phyloP scores from a whole-genome alignment of 2,113 vertebrate species.

The Halcyon malimbica region DNA sequence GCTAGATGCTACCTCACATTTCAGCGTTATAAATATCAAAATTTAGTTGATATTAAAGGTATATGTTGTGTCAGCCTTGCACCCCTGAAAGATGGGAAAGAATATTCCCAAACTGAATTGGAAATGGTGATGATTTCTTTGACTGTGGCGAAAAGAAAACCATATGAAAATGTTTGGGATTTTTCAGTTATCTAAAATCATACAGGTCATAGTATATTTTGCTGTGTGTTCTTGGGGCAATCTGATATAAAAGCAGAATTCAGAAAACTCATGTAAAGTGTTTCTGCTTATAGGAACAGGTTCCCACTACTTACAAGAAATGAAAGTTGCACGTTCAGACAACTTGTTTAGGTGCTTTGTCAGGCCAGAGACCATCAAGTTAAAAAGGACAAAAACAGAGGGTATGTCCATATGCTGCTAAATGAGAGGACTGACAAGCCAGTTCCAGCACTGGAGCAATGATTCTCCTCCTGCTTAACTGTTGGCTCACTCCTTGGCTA shows the following conservation, averaged over 20 bases:
- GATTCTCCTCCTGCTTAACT: constrained; percentile 19
- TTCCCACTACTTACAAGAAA: not conserved
- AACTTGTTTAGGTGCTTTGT: not conserved
- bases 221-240: not conserved
- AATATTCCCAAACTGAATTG: not conserved
- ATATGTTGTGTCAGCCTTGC: not conserved
- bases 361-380: not conserved
- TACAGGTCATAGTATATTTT: not conserved
- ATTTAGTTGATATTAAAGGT: not conserved
- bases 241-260: not conserved
- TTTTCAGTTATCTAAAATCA: not conserved
- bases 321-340: not conserved
- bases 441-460: not conserved
- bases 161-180: not conserved
- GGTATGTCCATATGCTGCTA: constrained; percentile 16
- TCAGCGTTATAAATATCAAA: not conserved
- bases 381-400: not conserved
- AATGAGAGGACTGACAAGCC: not conserved
- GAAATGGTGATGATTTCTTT: not conserved
- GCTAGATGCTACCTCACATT: not conserved
- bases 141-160: not conserved
- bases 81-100: not conserved
- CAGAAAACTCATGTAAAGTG: not conserved
- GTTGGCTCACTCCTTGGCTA: constrained; percentile 23
- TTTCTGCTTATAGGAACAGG: not conserved